These are phyloP conservation scores for Diarsia dahlii DNA, from an alignment of 2,888 invertebrate genomes.

Conservation along the genomic window DNA sequence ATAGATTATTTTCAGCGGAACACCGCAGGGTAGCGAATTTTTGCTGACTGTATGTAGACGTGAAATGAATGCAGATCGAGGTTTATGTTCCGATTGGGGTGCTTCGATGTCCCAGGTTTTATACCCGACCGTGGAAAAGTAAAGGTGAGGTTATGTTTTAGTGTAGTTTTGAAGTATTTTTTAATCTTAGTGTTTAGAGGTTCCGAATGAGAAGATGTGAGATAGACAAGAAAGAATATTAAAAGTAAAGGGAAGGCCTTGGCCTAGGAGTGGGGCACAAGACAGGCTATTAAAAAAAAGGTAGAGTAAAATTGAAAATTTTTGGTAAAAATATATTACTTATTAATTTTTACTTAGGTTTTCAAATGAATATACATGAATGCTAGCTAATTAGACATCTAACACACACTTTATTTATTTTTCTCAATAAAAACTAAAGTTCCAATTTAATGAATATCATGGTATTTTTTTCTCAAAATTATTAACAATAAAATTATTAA, in stretches of 20 bases:
- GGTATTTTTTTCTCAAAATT: not conserved
- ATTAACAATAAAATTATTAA: no score
- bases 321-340: no score
- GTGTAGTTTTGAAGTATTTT: no score
- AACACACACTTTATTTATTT: not conserved
- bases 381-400: not conserved
- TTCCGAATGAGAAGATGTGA: no score
- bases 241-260: no score
- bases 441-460: not conserved
- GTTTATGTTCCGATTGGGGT: conserved; percentile 61
- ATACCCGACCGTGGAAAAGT: not conserved
- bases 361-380: not conserved
- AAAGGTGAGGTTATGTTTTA: not conserved
- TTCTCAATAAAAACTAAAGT: not conserved
- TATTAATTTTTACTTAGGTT: no score
- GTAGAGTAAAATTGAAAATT: no score
- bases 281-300: no score
- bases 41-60: conserved; percentile 73
- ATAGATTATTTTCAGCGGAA: conserved; percentile 53
- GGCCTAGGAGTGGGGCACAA: no score
- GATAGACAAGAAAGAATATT: no score
- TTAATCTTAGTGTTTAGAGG: no score
- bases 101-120: conserved; percentile 29
- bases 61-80: conserved; percentile 72
- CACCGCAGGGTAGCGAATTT: conserved; percentile 66